These are phyloP conservation scores for Trachymyrmex cornetzi DNA, from an alignment of 1,140 invertebrate species.

Conservation along the genomic window DNA sequence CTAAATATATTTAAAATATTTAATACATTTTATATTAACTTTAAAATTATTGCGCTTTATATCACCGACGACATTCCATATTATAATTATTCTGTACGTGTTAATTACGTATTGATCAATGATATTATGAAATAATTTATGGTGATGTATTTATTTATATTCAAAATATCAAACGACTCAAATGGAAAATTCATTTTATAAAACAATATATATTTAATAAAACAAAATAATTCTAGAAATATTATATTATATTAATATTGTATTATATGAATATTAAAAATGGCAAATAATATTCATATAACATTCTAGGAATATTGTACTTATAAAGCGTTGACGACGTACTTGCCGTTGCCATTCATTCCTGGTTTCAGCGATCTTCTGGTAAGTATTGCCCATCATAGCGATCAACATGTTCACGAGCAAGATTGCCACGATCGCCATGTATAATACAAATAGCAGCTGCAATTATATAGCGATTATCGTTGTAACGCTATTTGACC, in stretches of 20 bases:
- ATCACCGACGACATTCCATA: too few relatives aligned
- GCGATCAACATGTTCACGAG: slow-evolving; percentile 99
- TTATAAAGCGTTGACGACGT: slow-evolving; percentile 48
- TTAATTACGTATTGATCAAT: not conserved
- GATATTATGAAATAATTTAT: not conserved
- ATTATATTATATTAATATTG: too few relatives aligned
- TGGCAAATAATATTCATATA: too few relatives aligned
- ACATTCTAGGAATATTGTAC: too few relatives aligned
- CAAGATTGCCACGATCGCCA: slow-evolving; percentile 98
- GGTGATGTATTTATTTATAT: not conserved
- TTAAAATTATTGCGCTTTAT: not conserved
- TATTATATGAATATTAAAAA: too few relatives aligned
- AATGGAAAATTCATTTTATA: not conserved
- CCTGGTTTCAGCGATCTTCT: slow-evolving; percentile 98
- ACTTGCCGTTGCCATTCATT: slow-evolving; percentile 99
- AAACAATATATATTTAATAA: too few relatives aligned
- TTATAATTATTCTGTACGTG: too few relatives aligned
- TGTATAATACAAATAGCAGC: slow-evolving; percentile 97
- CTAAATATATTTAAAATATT: not conserved
- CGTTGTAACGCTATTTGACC: not conserved
- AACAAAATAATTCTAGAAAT: too few relatives aligned
- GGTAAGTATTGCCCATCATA: slow-evolving; percentile 99
- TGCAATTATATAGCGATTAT: slow-evolving; percentile 80
- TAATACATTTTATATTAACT: not conserved
- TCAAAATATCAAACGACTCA: not conserved